Percentiles rank a stretch among this genome's conserved stretches.
phyloP scores from a whole-genome alignment of 2,113 vertebrate species.

The Oxyura jamaicensis region DNA sequence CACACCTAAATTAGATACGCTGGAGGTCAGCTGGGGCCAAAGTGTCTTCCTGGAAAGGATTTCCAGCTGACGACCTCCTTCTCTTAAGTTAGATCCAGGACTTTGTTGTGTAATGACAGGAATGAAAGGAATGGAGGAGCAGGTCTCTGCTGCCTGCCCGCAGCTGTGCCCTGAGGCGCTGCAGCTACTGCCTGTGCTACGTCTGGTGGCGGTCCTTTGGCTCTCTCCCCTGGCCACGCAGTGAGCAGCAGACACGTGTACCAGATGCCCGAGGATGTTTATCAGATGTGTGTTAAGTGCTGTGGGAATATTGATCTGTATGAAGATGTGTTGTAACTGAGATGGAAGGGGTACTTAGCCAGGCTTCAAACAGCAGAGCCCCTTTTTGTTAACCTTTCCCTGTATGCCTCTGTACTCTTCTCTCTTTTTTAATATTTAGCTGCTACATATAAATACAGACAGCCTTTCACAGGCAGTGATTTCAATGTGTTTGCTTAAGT shows the following conservation, averaged over 20 bases:
- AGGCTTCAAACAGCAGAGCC: accelerated
- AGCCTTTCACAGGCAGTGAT: background rate
- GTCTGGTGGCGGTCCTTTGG: background rate
- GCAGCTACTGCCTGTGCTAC: background rate
- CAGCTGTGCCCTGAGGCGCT: accelerated
- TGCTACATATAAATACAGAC: background rate
- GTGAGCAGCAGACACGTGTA: accelerated
- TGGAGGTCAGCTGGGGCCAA: slow-evolving; percentile 28
- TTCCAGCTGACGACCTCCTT: background rate
- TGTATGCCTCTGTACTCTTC: background rate
- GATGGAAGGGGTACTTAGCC: background rate
- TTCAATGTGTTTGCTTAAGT: background rate
- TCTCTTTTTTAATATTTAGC: background rate
- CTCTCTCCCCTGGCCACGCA: background rate
- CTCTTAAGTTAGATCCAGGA: background rate
- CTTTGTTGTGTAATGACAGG: background rate
- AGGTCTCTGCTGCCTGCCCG: accelerated
- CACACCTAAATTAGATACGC: background rate
- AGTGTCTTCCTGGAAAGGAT: background rate
- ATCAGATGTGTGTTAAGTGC: accelerated
- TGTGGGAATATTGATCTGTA: accelerated
- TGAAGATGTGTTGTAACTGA: background rate
- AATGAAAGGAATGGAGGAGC: background rate
- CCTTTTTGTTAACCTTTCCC: background rate
- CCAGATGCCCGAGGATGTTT: background rate